Conservation (phyloP, 2,888 invertebrate genomes). For the Epiperipatus broadwayi region DNA sequence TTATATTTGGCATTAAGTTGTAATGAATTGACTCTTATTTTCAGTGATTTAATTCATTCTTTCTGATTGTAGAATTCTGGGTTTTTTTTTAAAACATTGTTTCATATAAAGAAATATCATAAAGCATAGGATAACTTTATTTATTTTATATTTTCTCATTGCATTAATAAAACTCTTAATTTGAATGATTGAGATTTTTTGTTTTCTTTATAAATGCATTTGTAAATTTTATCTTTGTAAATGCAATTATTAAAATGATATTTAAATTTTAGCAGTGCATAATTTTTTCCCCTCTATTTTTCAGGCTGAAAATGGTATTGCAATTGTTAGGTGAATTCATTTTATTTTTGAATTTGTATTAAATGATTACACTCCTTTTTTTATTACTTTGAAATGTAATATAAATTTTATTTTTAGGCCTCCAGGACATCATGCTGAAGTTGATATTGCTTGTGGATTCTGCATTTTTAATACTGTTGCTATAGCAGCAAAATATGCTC, state of each 20-base stretch:
- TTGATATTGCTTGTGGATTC: constrained; percentile 57
- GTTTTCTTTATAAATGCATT: neutral
- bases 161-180: no score
- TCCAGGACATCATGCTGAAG: constrained; percentile 76
- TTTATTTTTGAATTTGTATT: no score
- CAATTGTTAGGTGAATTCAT: constrained; percentile 50
- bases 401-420: constrained; percentile 36
- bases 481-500: constrained; percentile 55
- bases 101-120: no score
- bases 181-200: neutral
- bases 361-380: no score
- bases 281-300: constrained; percentile 16
- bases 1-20: no score
- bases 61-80: no score
- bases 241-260: neutral
- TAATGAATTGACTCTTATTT: no score
- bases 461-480: constrained; percentile 74
- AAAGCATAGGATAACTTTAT: no score
- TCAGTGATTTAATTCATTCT: no score
- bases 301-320: constrained; percentile 47
- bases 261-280: no score
- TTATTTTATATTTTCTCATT: no score
- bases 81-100: no score
- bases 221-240: neutral
- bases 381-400: neutral